Conservation (phyloP, 2,888 invertebrate species). For the Eupithecia tripunctaria region DNA sequence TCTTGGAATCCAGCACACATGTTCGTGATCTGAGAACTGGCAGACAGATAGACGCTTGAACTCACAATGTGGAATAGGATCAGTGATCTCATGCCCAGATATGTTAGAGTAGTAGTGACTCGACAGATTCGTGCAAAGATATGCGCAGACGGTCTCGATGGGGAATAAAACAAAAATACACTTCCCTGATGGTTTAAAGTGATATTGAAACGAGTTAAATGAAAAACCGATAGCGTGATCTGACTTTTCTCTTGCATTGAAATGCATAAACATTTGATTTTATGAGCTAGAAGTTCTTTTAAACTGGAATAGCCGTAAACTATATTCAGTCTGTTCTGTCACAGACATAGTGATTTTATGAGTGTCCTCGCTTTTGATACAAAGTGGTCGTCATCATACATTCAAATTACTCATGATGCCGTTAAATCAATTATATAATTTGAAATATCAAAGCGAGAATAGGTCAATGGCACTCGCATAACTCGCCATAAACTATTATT, state of each 20-base stretch:
- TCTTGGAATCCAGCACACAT: slow-evolving; percentile 60
- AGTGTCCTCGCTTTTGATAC: slow-evolving; percentile 49
- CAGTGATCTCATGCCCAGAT: slow-evolving; percentile 44
- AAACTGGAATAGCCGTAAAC: slow-evolving; percentile 19
- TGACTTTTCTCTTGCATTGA: slow-evolving; percentile 38
- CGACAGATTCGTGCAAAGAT: slow-evolving; percentile 41
- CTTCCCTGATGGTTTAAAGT: slow-evolving; percentile 10
- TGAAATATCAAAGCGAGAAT: slow-evolving; percentile 56
- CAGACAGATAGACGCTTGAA: slow-evolving; percentile 63
- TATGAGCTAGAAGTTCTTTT: slow-evolving; percentile 20
- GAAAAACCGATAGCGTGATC: slow-evolving; percentile 26
- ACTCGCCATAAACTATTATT: slow-evolving; percentile 58
- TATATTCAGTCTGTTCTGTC: background rate
- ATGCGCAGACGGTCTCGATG: slow-evolving; percentile 22
- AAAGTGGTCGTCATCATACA: slow-evolving; percentile 44
- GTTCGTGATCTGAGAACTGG: slow-evolving; percentile 49
- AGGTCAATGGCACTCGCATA: slow-evolving; percentile 69
- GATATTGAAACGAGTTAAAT: slow-evolving; percentile 22
- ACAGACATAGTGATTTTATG: slow-evolving; percentile 23
- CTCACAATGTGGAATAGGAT: slow-evolving; percentile 44
- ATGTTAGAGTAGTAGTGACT: slow-evolving; percentile 45
- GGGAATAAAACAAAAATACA: slow-evolving; percentile 9
- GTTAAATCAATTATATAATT: slow-evolving; percentile 48
- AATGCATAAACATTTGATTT: slow-evolving; percentile 35
- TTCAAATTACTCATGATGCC: slow-evolving; percentile 19